These are phyloP conservation scores for Atta colombica DNA, from an alignment of 1,140 invertebrate genomes.

Conservation along the genomic window DNA sequence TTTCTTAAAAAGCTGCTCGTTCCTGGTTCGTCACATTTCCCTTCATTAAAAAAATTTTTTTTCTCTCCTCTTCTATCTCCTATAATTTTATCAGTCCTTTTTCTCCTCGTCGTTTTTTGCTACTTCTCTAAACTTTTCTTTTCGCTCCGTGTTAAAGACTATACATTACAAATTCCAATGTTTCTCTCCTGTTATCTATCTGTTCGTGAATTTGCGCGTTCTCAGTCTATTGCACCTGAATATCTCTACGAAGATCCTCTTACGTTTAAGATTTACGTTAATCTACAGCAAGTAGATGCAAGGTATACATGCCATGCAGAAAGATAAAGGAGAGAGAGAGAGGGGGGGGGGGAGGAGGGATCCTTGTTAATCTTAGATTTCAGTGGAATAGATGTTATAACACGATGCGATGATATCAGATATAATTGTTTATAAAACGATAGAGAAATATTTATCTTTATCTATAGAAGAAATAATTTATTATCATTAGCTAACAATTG, in stretches of 20 bases:
- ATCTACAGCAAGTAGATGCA: conserved; percentile 3
- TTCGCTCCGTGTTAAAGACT: conserved; percentile 2
- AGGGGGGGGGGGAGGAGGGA: background rate
- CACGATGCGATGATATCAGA: background rate
- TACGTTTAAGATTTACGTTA: conserved; percentile 63
- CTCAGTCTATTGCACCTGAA: conserved; percentile 45
- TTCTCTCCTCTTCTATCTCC: background rate
- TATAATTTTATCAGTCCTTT: background rate
- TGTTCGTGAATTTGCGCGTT: conserved; percentile 33
- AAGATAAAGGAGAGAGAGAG: background rate
- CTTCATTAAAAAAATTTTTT: background rate
- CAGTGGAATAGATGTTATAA: conserved; percentile 19
- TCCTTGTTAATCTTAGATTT: conserved; percentile 56
- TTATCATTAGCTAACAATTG: background rate
- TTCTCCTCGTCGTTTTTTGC: background rate
- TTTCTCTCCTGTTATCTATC: conserved; percentile 48
- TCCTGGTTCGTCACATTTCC: no score
- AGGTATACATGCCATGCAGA: background rate
- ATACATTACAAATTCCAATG: conserved; percentile 36
- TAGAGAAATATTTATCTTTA: background rate
- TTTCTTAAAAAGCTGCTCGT: conserved; percentile 37
- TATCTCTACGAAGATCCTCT: conserved; percentile 59
- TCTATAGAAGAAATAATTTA: conserved; percentile 22
- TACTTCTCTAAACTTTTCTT: conserved; percentile 20
- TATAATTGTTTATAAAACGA: background rate